A percentile compares a stretch with the other conserved stretches of the same genome.
Evolutionary conservation across 2,113 vertebrate species (phyloP).

Genomic region (Phasianus colchicus): DNA sequence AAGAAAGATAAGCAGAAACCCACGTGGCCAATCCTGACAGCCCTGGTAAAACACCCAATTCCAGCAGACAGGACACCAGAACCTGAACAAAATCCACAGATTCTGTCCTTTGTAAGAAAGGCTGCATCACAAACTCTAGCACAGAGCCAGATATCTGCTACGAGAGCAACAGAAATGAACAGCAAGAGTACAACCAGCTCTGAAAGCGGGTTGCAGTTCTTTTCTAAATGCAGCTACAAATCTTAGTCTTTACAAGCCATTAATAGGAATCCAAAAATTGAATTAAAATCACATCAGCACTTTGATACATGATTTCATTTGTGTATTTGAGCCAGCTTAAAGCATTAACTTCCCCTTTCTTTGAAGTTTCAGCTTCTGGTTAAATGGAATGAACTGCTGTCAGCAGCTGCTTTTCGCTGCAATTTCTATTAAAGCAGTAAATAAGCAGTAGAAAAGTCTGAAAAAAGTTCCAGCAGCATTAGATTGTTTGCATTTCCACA

Average conservation of each 20-base stretch:
- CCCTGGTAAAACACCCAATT: not conserved
- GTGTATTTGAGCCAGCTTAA: not conserved
- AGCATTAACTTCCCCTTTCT: not conserved
- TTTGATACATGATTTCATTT: not conserved
- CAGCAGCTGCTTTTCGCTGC: not conserved
- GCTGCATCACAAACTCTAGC: not conserved
- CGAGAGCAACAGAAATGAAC: not conserved
- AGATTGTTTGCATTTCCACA: not conserved
- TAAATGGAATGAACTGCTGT: not conserved
- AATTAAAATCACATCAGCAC: not conserved
- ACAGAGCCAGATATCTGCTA: not conserved
- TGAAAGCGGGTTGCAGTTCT: not conserved
- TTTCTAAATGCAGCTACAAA: not conserved
- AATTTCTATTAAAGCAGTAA: not conserved
- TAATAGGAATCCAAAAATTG: not conserved
- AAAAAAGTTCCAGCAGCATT: not conserved
- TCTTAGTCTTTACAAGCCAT: not conserved
- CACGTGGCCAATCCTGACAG: not conserved
- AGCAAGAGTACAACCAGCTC: not conserved
- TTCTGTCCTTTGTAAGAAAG: not conserved
- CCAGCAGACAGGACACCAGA: not conserved
- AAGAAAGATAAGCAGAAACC: not conserved
- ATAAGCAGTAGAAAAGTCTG: not conserved
- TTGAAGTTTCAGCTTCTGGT: not conserved
- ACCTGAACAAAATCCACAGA: not conserved